Conservation (phyloP, 2,113 vertebrate genomes). For the Pterocles orientalis region DNA sequence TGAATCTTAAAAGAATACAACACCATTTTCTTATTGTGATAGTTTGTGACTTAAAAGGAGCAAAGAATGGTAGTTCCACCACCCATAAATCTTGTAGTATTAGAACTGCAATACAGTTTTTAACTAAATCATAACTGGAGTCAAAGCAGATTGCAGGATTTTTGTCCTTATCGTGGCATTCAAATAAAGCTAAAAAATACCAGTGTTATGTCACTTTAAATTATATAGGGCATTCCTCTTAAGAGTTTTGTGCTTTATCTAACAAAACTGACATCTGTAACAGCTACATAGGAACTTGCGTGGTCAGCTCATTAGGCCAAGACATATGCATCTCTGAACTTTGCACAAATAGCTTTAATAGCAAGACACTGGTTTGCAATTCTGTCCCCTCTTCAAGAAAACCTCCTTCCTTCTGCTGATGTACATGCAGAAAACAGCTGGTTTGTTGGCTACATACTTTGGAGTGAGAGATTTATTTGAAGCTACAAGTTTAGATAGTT, state of each 20-base stretch:
- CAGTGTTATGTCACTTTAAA: background rate
- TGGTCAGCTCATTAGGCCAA: background rate
- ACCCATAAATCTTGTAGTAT: background rate
- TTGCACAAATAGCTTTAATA: background rate
- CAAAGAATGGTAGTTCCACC: background rate
- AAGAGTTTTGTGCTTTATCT: background rate
- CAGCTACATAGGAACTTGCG: accelerated
- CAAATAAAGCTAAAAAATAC: background rate
- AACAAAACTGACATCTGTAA: background rate
- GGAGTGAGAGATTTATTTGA: background rate
- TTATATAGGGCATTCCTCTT: background rate
- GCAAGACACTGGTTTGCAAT: background rate
- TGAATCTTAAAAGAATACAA: background rate
- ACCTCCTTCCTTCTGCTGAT: background rate
- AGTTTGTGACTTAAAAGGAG: background rate
- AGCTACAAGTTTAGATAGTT: background rate
- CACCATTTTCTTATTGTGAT: background rate
- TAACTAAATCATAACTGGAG: background rate
- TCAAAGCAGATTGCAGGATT: background rate
- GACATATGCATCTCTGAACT: background rate
- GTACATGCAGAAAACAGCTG: background rate
- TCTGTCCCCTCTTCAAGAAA: background rate
- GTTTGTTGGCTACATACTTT: background rate
- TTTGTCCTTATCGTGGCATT: background rate
- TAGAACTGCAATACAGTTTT: background rate